These are phyloP conservation scores for Trogon surrucura DNA, from an alignment of 2,113 vertebrate genomes.

Conservation along the genomic window DNA sequence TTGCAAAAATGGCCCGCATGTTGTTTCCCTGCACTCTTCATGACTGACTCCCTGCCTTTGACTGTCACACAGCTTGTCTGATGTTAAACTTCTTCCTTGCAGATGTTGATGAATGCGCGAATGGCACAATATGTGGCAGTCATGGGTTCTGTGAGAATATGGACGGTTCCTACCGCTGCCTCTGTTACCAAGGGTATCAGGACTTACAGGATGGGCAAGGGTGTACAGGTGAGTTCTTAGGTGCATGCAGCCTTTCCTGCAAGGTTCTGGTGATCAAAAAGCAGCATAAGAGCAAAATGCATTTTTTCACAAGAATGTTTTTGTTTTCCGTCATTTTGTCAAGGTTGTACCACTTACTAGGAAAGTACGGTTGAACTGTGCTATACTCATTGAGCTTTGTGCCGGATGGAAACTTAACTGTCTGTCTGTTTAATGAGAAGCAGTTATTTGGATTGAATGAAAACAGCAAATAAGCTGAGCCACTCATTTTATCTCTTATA, in stretches of 20 bases:
- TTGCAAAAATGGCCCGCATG: not conserved
- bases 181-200: slow-evolving; percentile 94
- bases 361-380: not conserved
- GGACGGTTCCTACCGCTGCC: slow-evolving; percentile 89
- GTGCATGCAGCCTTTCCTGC: not conserved
- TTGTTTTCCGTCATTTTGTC: not conserved
- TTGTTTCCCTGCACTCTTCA: not conserved
- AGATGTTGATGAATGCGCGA: slow-evolving; percentile 95
- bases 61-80: slow-evolving; percentile 40
- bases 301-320: not conserved
- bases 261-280: not conserved
- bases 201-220: slow-evolving; percentile 83
- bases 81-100: slow-evolving; percentile 61
- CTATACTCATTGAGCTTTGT: not conserved
- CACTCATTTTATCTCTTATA: not conserved
- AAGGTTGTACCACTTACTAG: not conserved
- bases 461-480: not conserved
- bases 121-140: slow-evolving; percentile 85
- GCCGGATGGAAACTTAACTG: not conserved
- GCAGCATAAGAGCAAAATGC: not conserved
- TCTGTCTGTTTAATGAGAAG: not conserved
- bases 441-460: not conserved
- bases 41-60: not conserved
- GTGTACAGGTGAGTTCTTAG: slow-evolving; percentile 87
- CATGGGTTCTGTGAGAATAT: slow-evolving; percentile 94